These are phyloP conservation scores for Tauraco erythrolophus DNA, from an alignment of 2,113 vertebrate species.

Conservation along the genomic window DNA sequence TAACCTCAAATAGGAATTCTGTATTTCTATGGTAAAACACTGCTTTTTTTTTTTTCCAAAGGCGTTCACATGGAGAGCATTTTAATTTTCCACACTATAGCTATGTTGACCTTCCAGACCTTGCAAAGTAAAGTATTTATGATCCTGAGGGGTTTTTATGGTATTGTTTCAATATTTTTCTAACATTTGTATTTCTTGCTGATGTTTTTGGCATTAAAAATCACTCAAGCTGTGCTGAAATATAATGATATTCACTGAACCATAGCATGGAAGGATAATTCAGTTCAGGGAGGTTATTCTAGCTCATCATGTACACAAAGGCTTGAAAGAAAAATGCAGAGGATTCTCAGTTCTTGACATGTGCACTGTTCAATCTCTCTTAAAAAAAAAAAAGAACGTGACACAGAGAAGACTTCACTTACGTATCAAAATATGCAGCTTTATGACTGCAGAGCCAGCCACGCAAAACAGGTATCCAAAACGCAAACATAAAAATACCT, in stretches of 20 bases:
- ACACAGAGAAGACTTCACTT: constrained; percentile 56
- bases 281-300: constrained; percentile 83
- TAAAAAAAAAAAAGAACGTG: constrained; percentile 35
- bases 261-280: constrained; percentile 82
- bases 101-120: constrained; percentile 77
- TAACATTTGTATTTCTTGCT: constrained; percentile 84
- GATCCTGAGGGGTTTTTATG: constrained; percentile 69
- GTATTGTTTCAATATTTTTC: constrained; percentile 84
- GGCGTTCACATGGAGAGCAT: constrained; percentile 65
- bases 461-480: constrained; percentile 46
- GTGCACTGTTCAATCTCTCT: constrained; percentile 62
- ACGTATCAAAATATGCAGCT: constrained; percentile 60
- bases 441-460: constrained; percentile 63
- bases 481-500: not conserved
- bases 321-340: constrained; percentile 80
- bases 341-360: constrained; percentile 75
- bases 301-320: constrained; percentile 83
- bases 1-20: constrained; percentile 47
- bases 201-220: constrained; percentile 86
- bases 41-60: not conserved
- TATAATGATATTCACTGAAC: constrained; percentile 85
- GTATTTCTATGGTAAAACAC: constrained; percentile 39
- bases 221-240: constrained; percentile 84
- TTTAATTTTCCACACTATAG: constrained; percentile 80
- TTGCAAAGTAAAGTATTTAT: constrained; percentile 84